phyloP scores from a whole-genome alignment of 2,888 invertebrate genomes.

The Synergus itoensis region DNA sequence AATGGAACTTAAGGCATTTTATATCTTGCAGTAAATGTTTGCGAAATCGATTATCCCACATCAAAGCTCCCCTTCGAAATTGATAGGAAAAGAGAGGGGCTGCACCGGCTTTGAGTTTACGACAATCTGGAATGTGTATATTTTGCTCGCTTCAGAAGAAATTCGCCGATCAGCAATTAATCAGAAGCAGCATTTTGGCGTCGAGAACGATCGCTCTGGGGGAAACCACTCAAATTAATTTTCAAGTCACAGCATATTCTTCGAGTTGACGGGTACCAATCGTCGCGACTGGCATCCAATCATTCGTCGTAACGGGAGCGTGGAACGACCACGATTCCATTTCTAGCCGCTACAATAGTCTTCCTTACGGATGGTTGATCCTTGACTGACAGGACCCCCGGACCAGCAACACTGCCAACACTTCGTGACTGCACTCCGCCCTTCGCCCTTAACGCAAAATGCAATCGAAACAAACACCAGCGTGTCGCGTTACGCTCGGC shows the following conservation, averaged over 20 bases:
- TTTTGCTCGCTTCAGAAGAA: background rate
- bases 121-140: conserved; percentile 12
- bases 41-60: background rate
- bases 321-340: conserved; percentile 67
- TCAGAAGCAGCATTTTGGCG: conserved; percentile 57
- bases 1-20: background rate
- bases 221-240: conserved; percentile 77
- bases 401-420: conserved; percentile 58
- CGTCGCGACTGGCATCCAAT: conserved; percentile 70
- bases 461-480: conserved; percentile 65
- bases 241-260: conserved; percentile 76
- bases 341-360: conserved; percentile 69
- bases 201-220: conserved; percentile 57
- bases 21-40: conserved; percentile 1
- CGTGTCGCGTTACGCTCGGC: conserved; percentile 62
- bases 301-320: conserved; percentile 55
- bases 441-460: conserved; percentile 52
- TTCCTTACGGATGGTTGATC: conserved; percentile 74
- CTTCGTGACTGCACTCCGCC: conserved; percentile 45
- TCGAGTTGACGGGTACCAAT: conserved; percentile 65
- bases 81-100: background rate
- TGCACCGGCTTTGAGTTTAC: background rate
- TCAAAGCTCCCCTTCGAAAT: conserved; percentile 9
- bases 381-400: conserved; percentile 72
- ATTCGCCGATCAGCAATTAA: conserved; percentile 65